These are phyloP conservation scores for Choloepus didactylus DNA, from an alignment of 2,797 vertebrate genomes.

Conservation along the genomic window DNA sequence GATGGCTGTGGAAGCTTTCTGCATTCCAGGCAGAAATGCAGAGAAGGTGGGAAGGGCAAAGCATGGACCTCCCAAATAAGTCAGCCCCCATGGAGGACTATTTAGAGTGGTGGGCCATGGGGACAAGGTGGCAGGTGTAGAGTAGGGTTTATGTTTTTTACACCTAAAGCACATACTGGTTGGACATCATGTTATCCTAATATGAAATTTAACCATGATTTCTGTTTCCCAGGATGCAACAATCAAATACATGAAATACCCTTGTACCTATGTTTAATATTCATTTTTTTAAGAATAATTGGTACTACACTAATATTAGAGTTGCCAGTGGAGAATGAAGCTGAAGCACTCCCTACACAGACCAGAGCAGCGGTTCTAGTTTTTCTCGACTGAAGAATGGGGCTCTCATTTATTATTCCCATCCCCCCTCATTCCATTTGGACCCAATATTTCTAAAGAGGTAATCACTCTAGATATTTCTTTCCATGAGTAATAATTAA, in stretches of 20 bases:
- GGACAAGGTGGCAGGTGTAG: neutral
- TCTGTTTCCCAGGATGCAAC: neutral
- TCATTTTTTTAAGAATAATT: neutral
- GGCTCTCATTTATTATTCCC: neutral
- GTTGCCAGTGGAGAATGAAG: neutral
- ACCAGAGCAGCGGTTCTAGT: neutral
- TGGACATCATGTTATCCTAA: neutral
- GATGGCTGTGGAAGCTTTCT: too few species aligned
- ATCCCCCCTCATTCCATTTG: neutral
- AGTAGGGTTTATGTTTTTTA: neutral
- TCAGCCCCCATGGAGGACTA: neutral
- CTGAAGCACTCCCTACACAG: neutral
- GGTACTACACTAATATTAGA: neutral
- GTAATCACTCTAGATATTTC: neutral
- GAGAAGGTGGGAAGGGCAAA: too few species aligned
- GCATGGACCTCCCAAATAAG: neutral
- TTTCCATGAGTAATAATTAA: neutral
- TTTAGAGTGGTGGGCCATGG: too few species aligned
- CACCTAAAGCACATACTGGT: neutral
- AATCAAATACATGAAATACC: neutral
- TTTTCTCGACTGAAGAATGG: neutral
- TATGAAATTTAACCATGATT: neutral
- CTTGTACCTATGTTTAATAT: neutral
- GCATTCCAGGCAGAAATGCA: too few species aligned
- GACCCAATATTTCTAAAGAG: neutral